These are phyloP conservation scores for Dendrocopos noguchii DNA, from an alignment of 2,113 vertebrate species.

Conservation along the genomic window DNA sequence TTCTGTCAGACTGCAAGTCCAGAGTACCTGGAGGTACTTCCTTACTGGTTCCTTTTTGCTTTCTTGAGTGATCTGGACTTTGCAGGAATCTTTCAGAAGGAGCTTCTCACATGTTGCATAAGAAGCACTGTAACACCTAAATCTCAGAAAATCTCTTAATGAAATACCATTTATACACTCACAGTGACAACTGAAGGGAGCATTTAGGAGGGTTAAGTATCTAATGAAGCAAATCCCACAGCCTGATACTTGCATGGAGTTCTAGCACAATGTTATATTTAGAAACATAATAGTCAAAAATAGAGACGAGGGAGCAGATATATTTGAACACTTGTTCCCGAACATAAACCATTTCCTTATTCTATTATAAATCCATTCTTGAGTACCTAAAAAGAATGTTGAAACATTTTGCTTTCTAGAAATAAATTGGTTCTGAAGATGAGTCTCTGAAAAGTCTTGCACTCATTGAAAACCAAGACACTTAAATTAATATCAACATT, in stretches of 20 bases:
- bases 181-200: not conserved
- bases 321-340: conserved; percentile 3
- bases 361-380: conserved; percentile 63
- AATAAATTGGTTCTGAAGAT: conserved; percentile 58
- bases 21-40: not conserved
- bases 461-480: conserved; percentile 59
- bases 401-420: conserved; percentile 64
- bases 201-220: not conserved
- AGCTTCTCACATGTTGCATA: not conserved
- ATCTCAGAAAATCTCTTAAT: not conserved
- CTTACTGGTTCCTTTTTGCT: not conserved
- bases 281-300: not conserved
- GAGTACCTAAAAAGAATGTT: conserved; percentile 54
- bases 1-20: not conserved
- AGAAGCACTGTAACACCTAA: not conserved
- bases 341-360: conserved; percentile 44
- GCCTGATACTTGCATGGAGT: not conserved
- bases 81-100: rapidly evolving
- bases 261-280: not conserved
- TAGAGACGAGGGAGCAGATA: conserved; percentile 13
- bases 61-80: not conserved
- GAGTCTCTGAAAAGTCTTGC: conserved; percentile 54
- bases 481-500: conserved; percentile 78
- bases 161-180: not conserved
- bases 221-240: not conserved